Evolutionary conservation across 2,888 invertebrate species (phyloP).

Genomic region (Conistra vaccinii): DNA sequence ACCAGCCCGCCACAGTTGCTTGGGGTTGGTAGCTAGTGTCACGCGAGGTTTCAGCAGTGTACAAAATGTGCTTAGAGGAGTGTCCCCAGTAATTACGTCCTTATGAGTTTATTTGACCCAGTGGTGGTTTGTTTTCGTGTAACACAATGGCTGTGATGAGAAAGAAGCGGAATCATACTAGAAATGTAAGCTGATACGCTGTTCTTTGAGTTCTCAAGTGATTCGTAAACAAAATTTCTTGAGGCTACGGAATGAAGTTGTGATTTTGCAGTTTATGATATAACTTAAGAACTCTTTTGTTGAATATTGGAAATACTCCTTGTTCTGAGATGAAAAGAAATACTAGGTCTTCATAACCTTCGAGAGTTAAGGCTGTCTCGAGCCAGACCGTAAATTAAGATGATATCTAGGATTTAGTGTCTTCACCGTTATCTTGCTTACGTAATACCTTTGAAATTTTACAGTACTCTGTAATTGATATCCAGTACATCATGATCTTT

Average conservation of each 20-base stretch:
- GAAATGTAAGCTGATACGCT: slow-evolving; percentile 64
- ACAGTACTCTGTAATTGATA: slow-evolving; percentile 16
- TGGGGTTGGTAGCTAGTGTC: slow-evolving; percentile 74
- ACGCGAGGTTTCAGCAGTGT: slow-evolving; percentile 81
- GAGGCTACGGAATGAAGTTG: slow-evolving; percentile 12
- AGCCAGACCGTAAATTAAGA: slow-evolving; percentile 34
- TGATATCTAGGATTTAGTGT: slow-evolving; percentile 30
- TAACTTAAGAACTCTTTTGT: slow-evolving; percentile 1
- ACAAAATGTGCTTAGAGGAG: slow-evolving; percentile 76
- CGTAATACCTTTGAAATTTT: slow-evolving; percentile 28
- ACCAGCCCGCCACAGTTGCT: slow-evolving; percentile 69
- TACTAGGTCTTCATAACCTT: slow-evolving; percentile 9
- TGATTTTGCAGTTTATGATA: slow-evolving; percentile 8
- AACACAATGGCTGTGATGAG: slow-evolving; percentile 71
- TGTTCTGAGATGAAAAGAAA: not conserved
- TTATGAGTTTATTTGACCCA: slow-evolving; percentile 50
- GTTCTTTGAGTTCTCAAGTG: slow-evolving; percentile 14
- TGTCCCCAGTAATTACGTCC: slow-evolving; percentile 68
- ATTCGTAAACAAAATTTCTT: slow-evolving; percentile 22
- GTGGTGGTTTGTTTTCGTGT: slow-evolving; percentile 50
- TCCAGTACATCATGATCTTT: slow-evolving; percentile 2
- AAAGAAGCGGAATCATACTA: slow-evolving; percentile 65
- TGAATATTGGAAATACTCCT: slow-evolving; percentile 9
- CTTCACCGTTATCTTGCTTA: slow-evolving; percentile 23
- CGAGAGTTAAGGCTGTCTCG: slow-evolving; percentile 1